Percentiles rank a stretch among this genome's conserved stretches.
These are phyloP conservation scores for Apodemia mormo DNA, from an alignment of 2,888 invertebrate genomes.

Conservation along the genomic window DNA sequence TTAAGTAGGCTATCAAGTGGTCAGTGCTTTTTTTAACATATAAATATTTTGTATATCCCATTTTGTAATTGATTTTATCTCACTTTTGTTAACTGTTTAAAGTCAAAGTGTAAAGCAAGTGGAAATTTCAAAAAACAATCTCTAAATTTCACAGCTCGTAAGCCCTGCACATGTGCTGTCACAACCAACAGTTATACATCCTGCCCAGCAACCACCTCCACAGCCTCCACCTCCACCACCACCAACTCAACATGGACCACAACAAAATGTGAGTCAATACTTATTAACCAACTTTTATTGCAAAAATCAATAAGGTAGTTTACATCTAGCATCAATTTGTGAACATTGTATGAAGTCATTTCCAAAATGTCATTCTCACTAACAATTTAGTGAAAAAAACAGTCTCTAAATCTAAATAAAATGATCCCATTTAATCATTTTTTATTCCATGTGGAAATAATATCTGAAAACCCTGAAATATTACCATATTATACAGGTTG, in stretches of 20 bases:
- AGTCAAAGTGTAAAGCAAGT: background rate
- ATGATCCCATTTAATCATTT: no score
- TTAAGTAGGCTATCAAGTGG: no score
- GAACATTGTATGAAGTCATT: no score
- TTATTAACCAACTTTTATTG: no score
- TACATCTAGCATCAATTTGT: no score
- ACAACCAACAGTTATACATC: slow-evolving; percentile 75
- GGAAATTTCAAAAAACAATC: background rate
- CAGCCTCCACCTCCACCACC: slow-evolving; percentile 68
- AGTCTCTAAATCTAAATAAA: no score
- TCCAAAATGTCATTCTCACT: no score
- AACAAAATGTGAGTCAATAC: slow-evolving; percentile 49
- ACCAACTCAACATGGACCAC: slow-evolving; percentile 53
- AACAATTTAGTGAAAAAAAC: no score
- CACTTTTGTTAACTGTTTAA: no score
- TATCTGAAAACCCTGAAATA: no score
- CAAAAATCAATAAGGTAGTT: background rate
- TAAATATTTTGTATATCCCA: background rate
- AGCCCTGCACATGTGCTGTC: slow-evolving; percentile 71
- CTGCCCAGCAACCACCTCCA: slow-evolving; percentile 74
- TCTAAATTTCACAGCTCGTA: slow-evolving; percentile 56
- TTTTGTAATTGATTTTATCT: background rate
- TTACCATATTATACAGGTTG: no score
- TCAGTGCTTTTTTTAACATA: background rate
- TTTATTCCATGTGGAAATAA: no score